Conservation (phyloP, 2,113 vertebrate genomes). For the Phalacrocorax carbo region DNA sequence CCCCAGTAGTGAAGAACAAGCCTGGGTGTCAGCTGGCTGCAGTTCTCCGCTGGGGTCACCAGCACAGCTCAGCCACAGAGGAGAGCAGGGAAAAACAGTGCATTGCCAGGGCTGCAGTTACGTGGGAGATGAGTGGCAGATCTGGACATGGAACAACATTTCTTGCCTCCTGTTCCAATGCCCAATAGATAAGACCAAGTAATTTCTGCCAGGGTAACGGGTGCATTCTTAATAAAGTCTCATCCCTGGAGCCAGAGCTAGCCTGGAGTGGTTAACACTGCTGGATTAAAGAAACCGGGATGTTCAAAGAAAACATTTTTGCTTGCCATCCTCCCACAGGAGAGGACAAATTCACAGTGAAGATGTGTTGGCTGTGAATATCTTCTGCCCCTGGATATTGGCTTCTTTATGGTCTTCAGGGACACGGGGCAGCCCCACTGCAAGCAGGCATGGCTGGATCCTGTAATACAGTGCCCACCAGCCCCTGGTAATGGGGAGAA, state of each 20-base stretch:
- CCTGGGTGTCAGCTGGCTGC: not conserved
- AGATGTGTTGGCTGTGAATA: fast-evolving
- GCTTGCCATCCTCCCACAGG: not conserved
- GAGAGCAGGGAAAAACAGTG: not conserved
- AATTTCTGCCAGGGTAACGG: not conserved
- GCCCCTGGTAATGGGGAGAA: not conserved
- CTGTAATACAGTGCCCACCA: not conserved
- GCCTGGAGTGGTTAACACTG: not conserved
- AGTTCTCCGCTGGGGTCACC: not conserved
- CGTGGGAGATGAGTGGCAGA: not conserved
- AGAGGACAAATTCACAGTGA: not conserved
- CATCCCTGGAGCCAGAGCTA: not conserved
- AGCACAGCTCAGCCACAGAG: not conserved
- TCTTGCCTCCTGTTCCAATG: not conserved
- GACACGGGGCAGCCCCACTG: not conserved
- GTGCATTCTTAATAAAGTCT: not conserved
- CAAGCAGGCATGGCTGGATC: not conserved
- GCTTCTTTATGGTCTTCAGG: not conserved
- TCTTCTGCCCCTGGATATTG: not conserved
- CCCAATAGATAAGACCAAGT: not conserved
- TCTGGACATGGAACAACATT: not conserved
- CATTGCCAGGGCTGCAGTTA: not conserved
- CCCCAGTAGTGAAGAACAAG: not conserved
- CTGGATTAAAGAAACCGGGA: not conserved
- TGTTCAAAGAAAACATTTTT: not conserved